Percentiles rank a stretch among this genome's conserved stretches.
phyloP scores from a whole-genome alignment of 2,797 vertebrate species.

The Rhinichthys osculus region DNA sequence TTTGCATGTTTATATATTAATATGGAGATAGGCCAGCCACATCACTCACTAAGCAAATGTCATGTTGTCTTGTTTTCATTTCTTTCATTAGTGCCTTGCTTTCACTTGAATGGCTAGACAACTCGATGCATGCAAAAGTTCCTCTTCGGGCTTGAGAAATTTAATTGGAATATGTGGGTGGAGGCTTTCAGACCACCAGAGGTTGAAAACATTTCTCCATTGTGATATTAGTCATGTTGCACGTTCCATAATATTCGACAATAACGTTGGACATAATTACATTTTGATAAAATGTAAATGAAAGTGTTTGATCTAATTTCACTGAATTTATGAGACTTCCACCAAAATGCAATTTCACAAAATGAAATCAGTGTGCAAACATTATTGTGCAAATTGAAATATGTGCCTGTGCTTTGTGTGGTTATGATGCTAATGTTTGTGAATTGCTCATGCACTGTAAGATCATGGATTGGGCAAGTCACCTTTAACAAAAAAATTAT shows the following conservation, averaged over 20 bases:
- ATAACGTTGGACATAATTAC: constrained; percentile 53
- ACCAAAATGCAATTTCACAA: constrained; percentile 33
- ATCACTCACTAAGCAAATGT: constrained; percentile 70
- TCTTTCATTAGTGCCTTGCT: constrained; percentile 59
- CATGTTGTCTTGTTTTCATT: constrained; percentile 69
- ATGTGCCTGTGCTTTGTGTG: background rate
- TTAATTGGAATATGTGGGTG: constrained; percentile 43
- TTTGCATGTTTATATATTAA: constrained; percentile 76
- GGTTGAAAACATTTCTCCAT: constrained; percentile 20
- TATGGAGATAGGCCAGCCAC: constrained; percentile 74
- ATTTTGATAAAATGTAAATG: constrained; percentile 52
- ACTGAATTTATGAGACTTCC: constrained; percentile 49
- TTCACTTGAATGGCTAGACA: constrained; percentile 41
- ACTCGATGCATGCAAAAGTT: constrained; percentile 46
- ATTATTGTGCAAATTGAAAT: constrained; percentile 20
- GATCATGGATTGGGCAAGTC: background rate
- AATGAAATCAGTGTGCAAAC: constrained; percentile 32
- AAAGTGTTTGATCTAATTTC: constrained; percentile 57
- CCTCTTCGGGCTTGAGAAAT: constrained; percentile 21
- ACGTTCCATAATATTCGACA: constrained; percentile 2
- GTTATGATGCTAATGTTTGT: background rate
- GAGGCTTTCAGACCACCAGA: constrained; percentile 28
- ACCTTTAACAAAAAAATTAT: background rate
- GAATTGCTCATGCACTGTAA: background rate
- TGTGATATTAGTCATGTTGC: constrained; percentile 27